Evolutionary conservation across 2,888 invertebrate species (phyloP).

Genomic region (Cristatella mucedo): DNA sequence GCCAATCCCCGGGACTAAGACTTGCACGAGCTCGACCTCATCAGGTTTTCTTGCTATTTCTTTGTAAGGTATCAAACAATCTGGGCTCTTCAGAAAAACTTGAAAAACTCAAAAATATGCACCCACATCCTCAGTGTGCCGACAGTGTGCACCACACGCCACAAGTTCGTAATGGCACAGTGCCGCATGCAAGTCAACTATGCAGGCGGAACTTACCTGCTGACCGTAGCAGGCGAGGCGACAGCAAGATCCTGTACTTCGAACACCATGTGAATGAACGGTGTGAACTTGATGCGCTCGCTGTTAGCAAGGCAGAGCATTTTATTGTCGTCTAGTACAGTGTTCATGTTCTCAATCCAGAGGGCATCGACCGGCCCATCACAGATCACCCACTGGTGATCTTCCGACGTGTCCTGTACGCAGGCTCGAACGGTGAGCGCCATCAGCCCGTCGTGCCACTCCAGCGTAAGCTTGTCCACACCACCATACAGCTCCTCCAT

Average conservation of each 20-base stretch:
- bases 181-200: too few relatives aligned
- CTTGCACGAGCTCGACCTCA: too few relatives aligned
- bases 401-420: constrained; percentile 42
- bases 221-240: constrained; percentile 78
- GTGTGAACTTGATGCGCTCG: constrained; percentile 70
- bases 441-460: constrained; percentile 77
- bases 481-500: constrained; percentile 77
- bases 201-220: constrained; percentile 40
- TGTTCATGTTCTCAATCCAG: constrained; percentile 87
- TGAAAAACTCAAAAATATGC: too few relatives aligned
- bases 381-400: constrained; percentile 79
- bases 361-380: constrained; percentile 79
- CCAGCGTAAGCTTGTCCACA: constrained; percentile 62
- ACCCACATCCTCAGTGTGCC: too few relatives aligned
- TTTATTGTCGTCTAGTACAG: constrained; percentile 79
- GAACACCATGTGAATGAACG: constrained; percentile 74
- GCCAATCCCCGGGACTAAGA: too few relatives aligned
- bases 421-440: constrained; percentile 50
- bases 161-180: too few relatives aligned
- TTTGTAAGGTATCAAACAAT: too few relatives aligned
- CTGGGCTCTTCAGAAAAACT: too few relatives aligned
- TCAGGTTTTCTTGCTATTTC: too few relatives aligned
- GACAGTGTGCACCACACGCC: too few relatives aligned
- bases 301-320: constrained; percentile 80
- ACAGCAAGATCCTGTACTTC: constrained; percentile 59